Conservation (phyloP, 2,113 vertebrate genomes). For the Halichoerus grypus region DNA sequence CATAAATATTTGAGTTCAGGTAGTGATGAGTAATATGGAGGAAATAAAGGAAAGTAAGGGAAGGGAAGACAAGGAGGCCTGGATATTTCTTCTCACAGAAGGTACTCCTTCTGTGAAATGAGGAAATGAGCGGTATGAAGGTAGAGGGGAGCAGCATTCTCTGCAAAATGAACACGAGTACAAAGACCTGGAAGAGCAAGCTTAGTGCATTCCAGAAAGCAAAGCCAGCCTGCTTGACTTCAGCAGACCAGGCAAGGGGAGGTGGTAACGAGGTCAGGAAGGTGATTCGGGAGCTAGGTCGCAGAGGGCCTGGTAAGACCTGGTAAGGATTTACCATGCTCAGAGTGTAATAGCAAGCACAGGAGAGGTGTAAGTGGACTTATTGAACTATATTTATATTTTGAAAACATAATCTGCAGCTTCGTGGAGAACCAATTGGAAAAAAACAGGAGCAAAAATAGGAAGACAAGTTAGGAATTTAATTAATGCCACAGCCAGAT, state of each 20-base stretch:
- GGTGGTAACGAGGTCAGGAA: not conserved
- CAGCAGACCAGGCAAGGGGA: not conserved
- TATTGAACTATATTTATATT: not conserved
- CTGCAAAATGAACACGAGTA: not conserved
- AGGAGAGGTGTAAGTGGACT: not conserved
- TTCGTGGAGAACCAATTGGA: not conserved
- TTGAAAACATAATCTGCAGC: not conserved
- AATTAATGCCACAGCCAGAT: not conserved
- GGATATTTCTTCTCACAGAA: not conserved
- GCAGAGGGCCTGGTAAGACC: not conserved
- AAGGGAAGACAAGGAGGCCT: not conserved
- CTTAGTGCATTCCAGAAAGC: not conserved
- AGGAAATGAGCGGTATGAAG: not conserved
- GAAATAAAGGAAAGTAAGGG: not conserved
- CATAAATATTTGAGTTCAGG: not conserved
- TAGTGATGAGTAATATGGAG: not conserved
- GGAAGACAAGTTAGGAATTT: not conserved
- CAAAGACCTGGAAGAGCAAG: not conserved
- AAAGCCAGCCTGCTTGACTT: not conserved
- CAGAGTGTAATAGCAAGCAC: not conserved
- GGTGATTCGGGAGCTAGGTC: not conserved
- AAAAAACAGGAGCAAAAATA: not conserved
- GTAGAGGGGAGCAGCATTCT: not conserved
- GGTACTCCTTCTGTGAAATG: not conserved
- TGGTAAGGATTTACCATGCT: not conserved